A percentile compares a stretch with the other conserved stretches of the same genome.
phyloP scores from a whole-genome alignment of 2,113 vertebrate species.

The Myocastor coypus region DNA sequence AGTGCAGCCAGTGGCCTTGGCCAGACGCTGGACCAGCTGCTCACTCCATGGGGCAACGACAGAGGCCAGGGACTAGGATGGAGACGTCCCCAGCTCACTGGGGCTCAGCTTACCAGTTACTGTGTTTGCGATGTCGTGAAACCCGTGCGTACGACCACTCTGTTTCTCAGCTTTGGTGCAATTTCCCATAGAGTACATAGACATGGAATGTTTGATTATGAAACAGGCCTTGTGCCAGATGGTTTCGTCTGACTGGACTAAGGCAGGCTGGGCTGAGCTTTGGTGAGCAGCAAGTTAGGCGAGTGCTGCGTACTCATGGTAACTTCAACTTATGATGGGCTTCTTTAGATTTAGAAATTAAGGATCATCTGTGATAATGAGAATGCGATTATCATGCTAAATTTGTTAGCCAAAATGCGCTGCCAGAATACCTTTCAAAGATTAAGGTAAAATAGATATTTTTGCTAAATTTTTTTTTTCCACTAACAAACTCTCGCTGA shows the following conservation, averaged over 20 bases:
- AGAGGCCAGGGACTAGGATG: neutral
- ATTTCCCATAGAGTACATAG: too few species aligned
- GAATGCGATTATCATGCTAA: neutral
- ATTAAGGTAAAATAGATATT: conserved; percentile 24
- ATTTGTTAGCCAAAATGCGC: neutral
- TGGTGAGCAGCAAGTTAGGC: too few species aligned
- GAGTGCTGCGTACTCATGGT: neutral
- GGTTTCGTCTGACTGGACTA: neutral
- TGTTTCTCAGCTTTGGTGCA: neutral
- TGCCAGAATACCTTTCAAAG: conserved; percentile 12
- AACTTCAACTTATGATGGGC: neutral
- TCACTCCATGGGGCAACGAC: neutral
- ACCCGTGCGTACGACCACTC: neutral
- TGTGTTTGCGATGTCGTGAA: neutral
- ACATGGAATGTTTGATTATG: neutral
- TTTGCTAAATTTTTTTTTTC: neutral
- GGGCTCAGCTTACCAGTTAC: too few species aligned
- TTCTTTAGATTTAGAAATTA: neutral
- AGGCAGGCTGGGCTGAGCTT: neutral
- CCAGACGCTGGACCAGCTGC: neutral
- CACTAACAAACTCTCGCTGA: neutral
- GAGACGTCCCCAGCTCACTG: neutral
- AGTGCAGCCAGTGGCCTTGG: neutral
- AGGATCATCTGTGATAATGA: neutral
- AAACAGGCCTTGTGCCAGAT: too few species aligned